These are phyloP conservation scores for Antennarius striatus DNA, from an alignment of 2,113 vertebrate genomes.

Conservation along the genomic window DNA sequence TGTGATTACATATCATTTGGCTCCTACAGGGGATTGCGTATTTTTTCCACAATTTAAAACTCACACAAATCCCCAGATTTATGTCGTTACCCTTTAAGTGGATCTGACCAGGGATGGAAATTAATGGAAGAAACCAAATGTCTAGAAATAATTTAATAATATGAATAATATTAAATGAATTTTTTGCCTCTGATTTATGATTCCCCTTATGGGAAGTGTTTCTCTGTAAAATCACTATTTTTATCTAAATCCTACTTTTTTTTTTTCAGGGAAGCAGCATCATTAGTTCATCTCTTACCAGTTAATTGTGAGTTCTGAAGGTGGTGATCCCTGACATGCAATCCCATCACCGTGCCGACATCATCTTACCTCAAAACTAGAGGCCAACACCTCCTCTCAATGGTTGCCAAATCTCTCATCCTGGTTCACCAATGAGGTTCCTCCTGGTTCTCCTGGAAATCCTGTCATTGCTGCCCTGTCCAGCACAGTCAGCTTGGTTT, in stretches of 20 bases:
- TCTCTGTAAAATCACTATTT: no score
- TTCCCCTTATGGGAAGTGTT: no score
- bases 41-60: no score
- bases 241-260: background rate
- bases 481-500: conserved; percentile 57
- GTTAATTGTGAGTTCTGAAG: conserved; percentile 8
- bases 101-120: no score
- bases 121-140: no score
- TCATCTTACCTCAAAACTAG: conserved; percentile 25
- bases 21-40: no score
- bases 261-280: conserved; percentile 22
- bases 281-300: conserved; percentile 11
- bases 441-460: conserved; percentile 48
- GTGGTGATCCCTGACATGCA: conserved; percentile 35
- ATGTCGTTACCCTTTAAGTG: no score
- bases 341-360: conserved; percentile 16
- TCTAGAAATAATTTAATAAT: no score
- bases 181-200: no score
- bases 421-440: conserved; percentile 9
- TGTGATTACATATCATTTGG: no score
- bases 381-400: background rate
- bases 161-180: no score
- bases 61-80: no score
- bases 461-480: conserved; percentile 39
- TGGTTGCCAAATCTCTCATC: background rate